Base-by-base conservation (phyloP, 1,140 invertebrate species). In the Cydia fagiglandana region DNA sequence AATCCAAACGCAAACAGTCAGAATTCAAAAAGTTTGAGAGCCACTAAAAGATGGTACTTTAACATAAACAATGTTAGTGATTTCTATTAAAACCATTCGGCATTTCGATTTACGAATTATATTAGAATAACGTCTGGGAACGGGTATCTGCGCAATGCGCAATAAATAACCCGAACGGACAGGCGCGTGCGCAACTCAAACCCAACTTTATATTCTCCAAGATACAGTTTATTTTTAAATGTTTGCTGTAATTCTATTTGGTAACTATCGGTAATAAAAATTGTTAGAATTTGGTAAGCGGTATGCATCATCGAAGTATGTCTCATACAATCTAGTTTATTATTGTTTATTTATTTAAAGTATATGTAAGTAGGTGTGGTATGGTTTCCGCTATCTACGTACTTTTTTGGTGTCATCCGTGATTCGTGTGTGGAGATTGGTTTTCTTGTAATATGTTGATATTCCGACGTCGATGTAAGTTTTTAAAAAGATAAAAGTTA, bases 31-130 rank as follows among this genome's bases (percentile, higher is more conserved):
- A 88, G 77, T 91, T 92, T 92, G 88, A 86, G 82, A 85, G 83
- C 20, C 88, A 30, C 76, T 75, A 20, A 76, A 79, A 82, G 83
- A 86, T 80, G 84, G 87, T 90, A 89, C 88, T 86, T 75, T 64
- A 84, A 85, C 87, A 91, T 90, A 92, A 92, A 91, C 90, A 91
- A 92, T 90, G 88, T 89, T 85, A 88, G 81, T 88, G 86, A 87
- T 91, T 90, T 91, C 88, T 90, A 91, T 91, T 91, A 90, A 89
- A 91, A 86, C 81, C 85, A 83, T 88, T 89, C 89, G 87, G 88
- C 83, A 87, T 90, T 88, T 89, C 87, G 85, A 88, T 91, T 86
- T 89, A 90, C 85, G 87, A 89, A 87, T 88, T 81, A 90, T 88
- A 90, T 89, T 87, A 88, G 84, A 89, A 89, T 84, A 88, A 82